Percentiles rank a stretch among this genome's conserved stretches.
Conservation (phyloP, 2,797 vertebrate genomes). For the Mallotus villosus region DNA sequence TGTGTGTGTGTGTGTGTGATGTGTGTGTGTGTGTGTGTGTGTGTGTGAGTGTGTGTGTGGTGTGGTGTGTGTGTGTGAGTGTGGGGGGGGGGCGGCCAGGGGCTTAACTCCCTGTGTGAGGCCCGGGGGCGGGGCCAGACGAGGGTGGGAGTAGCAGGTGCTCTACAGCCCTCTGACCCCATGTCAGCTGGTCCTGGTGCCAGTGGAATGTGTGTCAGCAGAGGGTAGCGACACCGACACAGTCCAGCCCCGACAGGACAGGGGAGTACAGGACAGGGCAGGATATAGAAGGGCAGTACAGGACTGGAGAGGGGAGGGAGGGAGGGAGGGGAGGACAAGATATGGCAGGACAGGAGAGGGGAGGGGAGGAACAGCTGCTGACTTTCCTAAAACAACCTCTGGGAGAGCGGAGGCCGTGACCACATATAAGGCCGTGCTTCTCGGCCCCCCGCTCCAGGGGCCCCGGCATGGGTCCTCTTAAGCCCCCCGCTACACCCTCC, state of each 20-base stretch:
- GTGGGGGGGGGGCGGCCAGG: background rate
- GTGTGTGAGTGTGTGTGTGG: background rate
- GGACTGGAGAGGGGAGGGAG: background rate
- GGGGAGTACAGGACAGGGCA: background rate
- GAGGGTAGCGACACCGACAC: conserved; percentile 44
- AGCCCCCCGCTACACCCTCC: conserved; percentile 40
- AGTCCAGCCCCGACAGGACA: conserved; percentile 11
- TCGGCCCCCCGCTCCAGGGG: conserved; percentile 22
- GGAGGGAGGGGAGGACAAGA: background rate
- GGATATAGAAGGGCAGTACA: too few species aligned
- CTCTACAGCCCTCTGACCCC: conserved; percentile 37
- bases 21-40: conserved; percentile 4
- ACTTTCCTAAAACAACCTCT: conserved; percentile 30
- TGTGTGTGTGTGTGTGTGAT: background rate
- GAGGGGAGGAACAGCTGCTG: conserved; percentile 31
- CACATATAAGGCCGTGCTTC: background rate
- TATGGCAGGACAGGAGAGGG: background rate
- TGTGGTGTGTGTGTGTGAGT: background rate
- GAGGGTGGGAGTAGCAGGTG: conserved; percentile 35
- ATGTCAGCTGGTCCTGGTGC: conserved; percentile 54
- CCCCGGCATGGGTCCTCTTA: conserved; percentile 20
- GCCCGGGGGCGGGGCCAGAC: background rate
- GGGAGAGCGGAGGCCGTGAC: background rate
- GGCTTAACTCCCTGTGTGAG: conserved; percentile 3
- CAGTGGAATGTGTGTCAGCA: conserved; percentile 53